Percentiles rank a stretch among this genome's conserved stretches.
Evolutionary conservation across 1,140 invertebrate species (phyloP).

Genomic region (Drepana arcuata): DNA sequence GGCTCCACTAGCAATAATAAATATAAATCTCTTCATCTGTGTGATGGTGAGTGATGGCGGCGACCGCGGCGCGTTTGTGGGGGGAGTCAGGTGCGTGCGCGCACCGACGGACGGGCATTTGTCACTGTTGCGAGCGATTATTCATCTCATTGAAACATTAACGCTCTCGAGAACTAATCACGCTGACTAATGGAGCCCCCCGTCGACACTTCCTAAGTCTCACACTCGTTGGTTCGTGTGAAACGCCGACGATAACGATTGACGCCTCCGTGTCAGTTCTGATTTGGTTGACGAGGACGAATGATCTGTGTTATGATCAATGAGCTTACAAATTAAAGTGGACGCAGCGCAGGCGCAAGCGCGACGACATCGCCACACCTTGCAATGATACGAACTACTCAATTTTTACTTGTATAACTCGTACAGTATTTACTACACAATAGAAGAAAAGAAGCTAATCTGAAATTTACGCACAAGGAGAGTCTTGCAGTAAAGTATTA

Average conservation of each 20-base stretch:
- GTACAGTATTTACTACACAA: no score
- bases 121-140: slow-evolving; percentile 64
- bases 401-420: no score
- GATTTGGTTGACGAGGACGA: slow-evolving; percentile 29
- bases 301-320: slow-evolving; percentile 24
- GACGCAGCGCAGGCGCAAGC: no score
- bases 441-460: no score
- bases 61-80: slow-evolving; percentile 54
- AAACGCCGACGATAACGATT: slow-evolving; percentile 25
- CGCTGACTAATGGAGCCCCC: slow-evolving; percentile 65
- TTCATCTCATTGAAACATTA: slow-evolving; percentile 71
- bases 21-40: slow-evolving; percentile 66
- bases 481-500: no score
- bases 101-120: slow-evolving; percentile 48
- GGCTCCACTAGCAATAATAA: slow-evolving; percentile 39
- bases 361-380: no score
- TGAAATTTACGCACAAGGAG: no score
- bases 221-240: slow-evolving; percentile 32
- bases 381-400: no score
- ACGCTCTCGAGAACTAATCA: slow-evolving; percentile 64
- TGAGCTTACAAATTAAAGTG: slow-evolving; percentile 16
- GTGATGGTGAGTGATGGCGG: slow-evolving; percentile 52
- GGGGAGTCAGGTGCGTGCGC: slow-evolving; percentile 52
- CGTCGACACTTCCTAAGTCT: slow-evolving; percentile 62
- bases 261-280: slow-evolving; percentile 20